Conservation (phyloP, 2,888 invertebrate species). For the Nephrotoma flavescens region DNA sequence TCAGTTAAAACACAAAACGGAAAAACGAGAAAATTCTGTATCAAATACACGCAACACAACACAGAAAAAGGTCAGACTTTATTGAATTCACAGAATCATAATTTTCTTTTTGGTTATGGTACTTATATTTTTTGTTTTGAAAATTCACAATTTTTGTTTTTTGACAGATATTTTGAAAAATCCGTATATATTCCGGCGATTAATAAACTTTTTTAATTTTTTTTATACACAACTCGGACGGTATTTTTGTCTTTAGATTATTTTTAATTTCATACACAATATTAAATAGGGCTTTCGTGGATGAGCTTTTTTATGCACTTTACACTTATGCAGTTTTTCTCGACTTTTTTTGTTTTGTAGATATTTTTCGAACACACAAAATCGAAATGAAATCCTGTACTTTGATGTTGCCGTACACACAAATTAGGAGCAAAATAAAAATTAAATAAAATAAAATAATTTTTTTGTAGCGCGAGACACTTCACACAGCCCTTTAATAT, state of each 20-base stretch:
- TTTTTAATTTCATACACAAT: neutral
- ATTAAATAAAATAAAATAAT: neutral
- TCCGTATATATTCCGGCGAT: neutral
- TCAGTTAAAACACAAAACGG: neutral
- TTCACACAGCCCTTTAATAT: neutral
- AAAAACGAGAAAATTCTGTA: neutral
- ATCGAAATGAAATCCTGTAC: neutral
- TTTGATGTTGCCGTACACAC: neutral
- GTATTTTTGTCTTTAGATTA: no score
- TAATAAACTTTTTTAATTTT: no score
- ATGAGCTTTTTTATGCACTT: neutral
- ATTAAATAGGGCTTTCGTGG: neutral
- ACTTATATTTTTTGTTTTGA: neutral
- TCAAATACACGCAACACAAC: neutral
- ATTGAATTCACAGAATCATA: neutral
- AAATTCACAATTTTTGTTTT: neutral
- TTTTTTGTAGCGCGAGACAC: neutral
- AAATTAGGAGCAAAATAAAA: neutral
- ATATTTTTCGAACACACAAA: neutral
- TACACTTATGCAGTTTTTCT: neutral
- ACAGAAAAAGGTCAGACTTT: neutral
- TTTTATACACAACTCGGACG: no score
- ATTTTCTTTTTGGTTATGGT: neutral
- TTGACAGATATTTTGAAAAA: neutral
- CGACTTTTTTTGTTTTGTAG: neutral